Percentiles rank a stretch among this genome's conserved stretches.
Evolutionary conservation across 2,888 invertebrate genomes (phyloP).

Genomic region (Orthosia gothica): DNA sequence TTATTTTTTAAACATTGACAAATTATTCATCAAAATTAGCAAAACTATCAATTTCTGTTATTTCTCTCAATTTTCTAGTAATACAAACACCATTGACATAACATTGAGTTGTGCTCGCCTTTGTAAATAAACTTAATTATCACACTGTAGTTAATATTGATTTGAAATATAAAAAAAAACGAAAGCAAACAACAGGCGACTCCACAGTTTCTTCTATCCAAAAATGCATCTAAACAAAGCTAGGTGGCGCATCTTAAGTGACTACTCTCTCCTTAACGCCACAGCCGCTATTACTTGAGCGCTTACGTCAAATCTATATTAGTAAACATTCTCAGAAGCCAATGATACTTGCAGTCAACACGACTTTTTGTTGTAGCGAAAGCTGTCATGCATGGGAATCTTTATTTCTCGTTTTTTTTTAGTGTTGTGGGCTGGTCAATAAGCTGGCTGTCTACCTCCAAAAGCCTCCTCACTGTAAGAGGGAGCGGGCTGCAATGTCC

Average conservation of each 20-base stretch:
- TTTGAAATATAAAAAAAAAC: too few species aligned
- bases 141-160: too few species aligned
- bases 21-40: too few species aligned
- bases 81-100: too few species aligned
- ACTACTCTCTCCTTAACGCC: constrained; percentile 78
- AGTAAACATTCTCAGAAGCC: constrained; percentile 62
- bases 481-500: too few species aligned
- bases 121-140: too few species aligned
- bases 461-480: too few species aligned
- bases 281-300: constrained; percentile 44
- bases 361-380: constrained; percentile 57
- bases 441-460: not conserved
- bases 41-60: too few species aligned
- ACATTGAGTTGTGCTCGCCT: too few species aligned
- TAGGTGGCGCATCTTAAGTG: constrained; percentile 79
- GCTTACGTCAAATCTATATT: constrained; percentile 69
- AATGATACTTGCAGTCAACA: constrained; percentile 43
- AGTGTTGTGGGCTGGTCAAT: not conserved
- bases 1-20: too few species aligned
- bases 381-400: constrained; percentile 22
- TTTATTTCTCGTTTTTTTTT: constrained; percentile 17
- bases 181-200: constrained; percentile 53
- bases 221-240: constrained; percentile 84
- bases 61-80: too few species aligned
- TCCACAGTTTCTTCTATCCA: constrained; percentile 73